These are phyloP conservation scores for Cuniculus paca DNA, from an alignment of 2,797 vertebrate genomes.

Conservation along the genomic window DNA sequence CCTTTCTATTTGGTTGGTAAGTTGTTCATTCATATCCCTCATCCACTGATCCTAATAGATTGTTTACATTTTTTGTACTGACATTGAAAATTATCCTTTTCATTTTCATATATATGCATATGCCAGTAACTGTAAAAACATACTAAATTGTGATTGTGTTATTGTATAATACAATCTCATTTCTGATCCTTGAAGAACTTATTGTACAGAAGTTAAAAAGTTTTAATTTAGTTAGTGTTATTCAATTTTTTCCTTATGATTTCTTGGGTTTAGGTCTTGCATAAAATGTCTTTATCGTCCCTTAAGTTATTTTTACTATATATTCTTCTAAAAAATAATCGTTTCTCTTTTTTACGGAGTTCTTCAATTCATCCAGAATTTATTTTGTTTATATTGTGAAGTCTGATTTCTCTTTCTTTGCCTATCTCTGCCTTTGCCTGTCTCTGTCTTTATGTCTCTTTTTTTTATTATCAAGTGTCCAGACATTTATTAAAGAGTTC, in stretches of 20 bases:
- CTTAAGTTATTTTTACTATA: not conserved
- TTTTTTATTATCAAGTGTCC: not conserved
- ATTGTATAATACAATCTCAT: not conserved
- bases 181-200: constrained; percentile 48
- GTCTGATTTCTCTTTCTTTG: not conserved
- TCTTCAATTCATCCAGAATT: not conserved
- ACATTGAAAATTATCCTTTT: not conserved
- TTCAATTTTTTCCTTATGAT: not conserved
- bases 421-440: not conserved
- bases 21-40: not conserved
- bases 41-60: not conserved
- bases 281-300: not conserved
- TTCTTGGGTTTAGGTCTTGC: not conserved
- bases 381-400: constrained; percentile 14
- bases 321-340: constrained; percentile 34
- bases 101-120: constrained; percentile 22
- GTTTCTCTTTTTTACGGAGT: not conserved
- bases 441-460: not conserved
- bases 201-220: constrained; percentile 32
- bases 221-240: not conserved
- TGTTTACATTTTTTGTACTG: not conserved
- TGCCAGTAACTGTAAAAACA: constrained; percentile 18
- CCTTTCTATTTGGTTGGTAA: not conserved
- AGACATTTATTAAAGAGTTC: not conserved
- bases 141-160: constrained; percentile 10